Evolutionary conservation across 2,888 invertebrate species (phyloP), one percentile per base, ranked within the genome.

Genomic region (Tuta absoluta): DNA sequence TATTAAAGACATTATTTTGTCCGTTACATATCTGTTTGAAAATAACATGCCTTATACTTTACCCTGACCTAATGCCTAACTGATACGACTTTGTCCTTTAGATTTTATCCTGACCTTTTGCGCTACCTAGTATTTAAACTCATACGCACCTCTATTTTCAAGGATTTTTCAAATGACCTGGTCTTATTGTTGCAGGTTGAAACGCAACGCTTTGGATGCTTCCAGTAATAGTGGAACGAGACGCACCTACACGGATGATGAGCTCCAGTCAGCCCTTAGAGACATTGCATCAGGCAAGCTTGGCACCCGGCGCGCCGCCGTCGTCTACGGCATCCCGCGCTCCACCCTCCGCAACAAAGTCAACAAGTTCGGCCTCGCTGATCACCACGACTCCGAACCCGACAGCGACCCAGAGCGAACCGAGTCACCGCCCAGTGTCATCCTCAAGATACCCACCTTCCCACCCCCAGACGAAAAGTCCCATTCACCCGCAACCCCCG

Each of bases 301-400:
- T 73, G 98, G 98, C 71, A 98, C 98, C 7, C 93, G 98, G 57
- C 93, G 98, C 66, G 98, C 99, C 10, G 97, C 99, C 63, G 97
- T 97, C 63, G 95, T 98, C 76, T 99, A 99, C 89, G 98, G 98
- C 76, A 98, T 99, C 82, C 99, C 99, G 8, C 94, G 99, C 71
- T 98, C 99, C 71, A 99, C 98, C 28, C 94, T 99, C 62, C 94
- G 99, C 69, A 99, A 98, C 92, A 99, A 99, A 91, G 97, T 97
- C 81, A 96, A 96, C 93, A 97, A 97, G 86, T 83, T 84, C 67
- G 90, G 89, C 62, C 92, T 96, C 78, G 91, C 95, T 87, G 96
- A 96, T 75, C 93, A 94, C 62, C 93, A 94, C 73, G 95, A 95
- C 78, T 93, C 84, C 84, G 95, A 91, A 81, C 84, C 80, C 19